Evolutionary conservation across 2,888 invertebrate genomes (phyloP), one percentile per base, ranked within the genome.

Genomic region (Zaprionus bogoriensis): DNA sequence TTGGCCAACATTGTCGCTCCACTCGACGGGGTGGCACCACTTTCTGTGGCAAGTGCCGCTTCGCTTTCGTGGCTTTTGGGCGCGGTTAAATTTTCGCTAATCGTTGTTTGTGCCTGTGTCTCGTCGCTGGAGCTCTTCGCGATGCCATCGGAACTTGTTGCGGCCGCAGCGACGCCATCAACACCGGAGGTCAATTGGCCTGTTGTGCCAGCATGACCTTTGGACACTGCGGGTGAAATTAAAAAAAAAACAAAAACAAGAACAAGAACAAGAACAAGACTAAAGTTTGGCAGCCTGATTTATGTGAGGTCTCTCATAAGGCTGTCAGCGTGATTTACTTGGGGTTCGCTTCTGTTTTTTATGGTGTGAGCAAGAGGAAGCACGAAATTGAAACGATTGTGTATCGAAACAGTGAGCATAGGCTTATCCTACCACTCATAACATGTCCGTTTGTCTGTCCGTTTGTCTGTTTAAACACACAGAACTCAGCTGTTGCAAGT

Each of bases 61-160:
- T 90, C 90, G 27, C 63, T 88, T 52, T 91, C 91, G 7, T 91
- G 70, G 19, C 75, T 86, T 67, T 90, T 91, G 25, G 88, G 71
- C 74, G 90, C 88, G 12, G 87, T 89, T 58, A 90, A 74, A 73
- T 90, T 90, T 61, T 90, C 91, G 63, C 76, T 87, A 47, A 91
- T 89, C 17, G 90, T 89, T 74, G 90, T 91, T 4, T 90, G 89
- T 48, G 89, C 89, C 72, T 90, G 91, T 50, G 90, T 89, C 72
- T 90, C 91, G 41, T 79, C 88, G 55, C 89, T 90, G 44, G 89
- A 63, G 0, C 88, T 89, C 64, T 88, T 89, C 55, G 89, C 88
- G 0, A 89, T 88, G 62, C 89, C 89, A 55, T 89, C 89, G 22
- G 90, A 67, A 60, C 89, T 89, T 12, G 87, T 72, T 38, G 81